Evolutionary conservation across 2,888 invertebrate genomes (phyloP), one percentile per base, ranked within the genome.

Genomic region (Tyria jacobaeae): DNA sequence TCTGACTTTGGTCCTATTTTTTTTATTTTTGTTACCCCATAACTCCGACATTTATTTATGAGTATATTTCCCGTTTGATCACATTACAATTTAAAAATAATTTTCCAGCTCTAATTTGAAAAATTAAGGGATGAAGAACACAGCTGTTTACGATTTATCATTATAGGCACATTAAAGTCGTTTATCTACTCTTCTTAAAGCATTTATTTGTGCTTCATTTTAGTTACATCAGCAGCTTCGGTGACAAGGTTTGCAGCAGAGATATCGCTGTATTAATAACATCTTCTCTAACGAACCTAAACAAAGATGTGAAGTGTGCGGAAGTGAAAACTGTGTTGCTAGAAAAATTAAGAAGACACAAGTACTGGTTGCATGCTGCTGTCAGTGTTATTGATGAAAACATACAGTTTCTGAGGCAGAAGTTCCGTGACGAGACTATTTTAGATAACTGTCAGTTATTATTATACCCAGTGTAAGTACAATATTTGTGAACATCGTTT

Each of bases 401-500:
- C 56, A 91, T 96, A 53, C 84, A 93, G 31, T 95, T 90, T 80
- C 83, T 97, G 31, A 87, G 90, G 55, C 83, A 88, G 48, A 80
- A 87, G 4, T 97, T 96, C 76, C 74, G 85, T 0, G 84, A 88
- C 57, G 78, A 91, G 6, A 94, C 95, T 39, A 95, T 97, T 70
- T 90, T 90, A 39, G 84, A 92, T 31, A 96, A 96, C 76, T 90
- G 96, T 57, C 95, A 95, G 62, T 83, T 97, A 35, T 84, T 97
- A 9, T 84, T 97, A 17, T 97, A 97, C 90, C 95, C 97, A 9
- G 89, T 91, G 96, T 97, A 89, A 95, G 94, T 86, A 47, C 10
- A 34, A 41, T n/a, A 27, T 44, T 37, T 27, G 35, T 48, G 25
- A 15, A n/a, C 82, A 27, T 27, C 3, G 3, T n/a, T n/a, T n/a